Conservation (phyloP, 2,888 invertebrate genomes). For the Drosophila anceps region DNA sequence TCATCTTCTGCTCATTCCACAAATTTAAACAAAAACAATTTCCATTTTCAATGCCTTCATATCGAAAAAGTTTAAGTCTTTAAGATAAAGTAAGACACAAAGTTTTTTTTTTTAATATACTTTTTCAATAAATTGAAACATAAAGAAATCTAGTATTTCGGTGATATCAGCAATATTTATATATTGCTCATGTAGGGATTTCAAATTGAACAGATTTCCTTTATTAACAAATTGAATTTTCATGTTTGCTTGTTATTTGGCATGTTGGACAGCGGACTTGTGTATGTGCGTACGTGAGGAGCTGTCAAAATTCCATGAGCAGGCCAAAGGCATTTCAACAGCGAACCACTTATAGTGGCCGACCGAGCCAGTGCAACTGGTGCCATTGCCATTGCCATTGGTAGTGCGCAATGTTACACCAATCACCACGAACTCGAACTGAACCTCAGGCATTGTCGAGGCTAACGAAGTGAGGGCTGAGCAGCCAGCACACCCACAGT, state of each 20-base stretch:
- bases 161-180: no score
- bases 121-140: no score
- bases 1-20: no score
- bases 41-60: background rate
- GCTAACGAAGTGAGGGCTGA: conserved; percentile 60
- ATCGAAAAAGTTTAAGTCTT: no score
- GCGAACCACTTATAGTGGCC: conserved; percentile 33
- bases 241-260: conserved; percentile 49
- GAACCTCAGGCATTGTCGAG: conserved; percentile 31
- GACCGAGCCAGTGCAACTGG: conserved; percentile 15
- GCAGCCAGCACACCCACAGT: conserved; percentile 11
- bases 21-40: no score
- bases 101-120: no score
- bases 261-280: conserved; percentile 2
- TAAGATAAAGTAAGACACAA: no score
- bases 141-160: no score
- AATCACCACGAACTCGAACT: conserved; percentile 40
- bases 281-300: conserved; percentile 18
- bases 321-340: conserved; percentile 26
- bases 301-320: conserved; percentile 41
- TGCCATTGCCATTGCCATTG: conserved; percentile 20
- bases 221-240: conserved; percentile 72
- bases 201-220: conserved; percentile 35
- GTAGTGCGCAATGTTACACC: conserved; percentile 16
- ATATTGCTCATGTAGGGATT: background rate